phyloP scores from a whole-genome alignment of 2,113 vertebrate species.

The Sinosuthora webbiana region DNA sequence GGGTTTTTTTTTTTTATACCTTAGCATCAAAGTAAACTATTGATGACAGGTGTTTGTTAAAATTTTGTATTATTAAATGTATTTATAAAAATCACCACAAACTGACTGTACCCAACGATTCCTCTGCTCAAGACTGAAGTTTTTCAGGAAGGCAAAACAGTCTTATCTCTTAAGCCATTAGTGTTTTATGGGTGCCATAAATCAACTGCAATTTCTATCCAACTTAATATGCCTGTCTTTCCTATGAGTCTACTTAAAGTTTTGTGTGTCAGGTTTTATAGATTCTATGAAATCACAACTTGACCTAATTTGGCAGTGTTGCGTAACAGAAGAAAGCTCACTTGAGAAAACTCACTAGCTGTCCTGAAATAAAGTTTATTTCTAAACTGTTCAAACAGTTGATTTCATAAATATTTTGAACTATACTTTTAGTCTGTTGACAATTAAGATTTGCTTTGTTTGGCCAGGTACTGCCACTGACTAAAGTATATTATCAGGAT shows the following conservation, averaged over 20 bases:
- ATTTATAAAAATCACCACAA: neutral
- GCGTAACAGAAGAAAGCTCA: neutral
- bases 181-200: neutral
- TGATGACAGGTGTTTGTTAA: neutral
- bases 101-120: neutral
- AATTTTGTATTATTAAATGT: neutral
- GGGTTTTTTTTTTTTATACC: neutral
- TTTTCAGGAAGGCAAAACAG: neutral
- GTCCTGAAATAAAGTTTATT: neutral
- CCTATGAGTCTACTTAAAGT: neutral
- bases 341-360: neutral
- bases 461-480: neutral
- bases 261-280: neutral
- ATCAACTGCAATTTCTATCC: neutral
- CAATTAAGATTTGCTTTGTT: neutral
- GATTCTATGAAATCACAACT: neutral
- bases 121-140: neutral
- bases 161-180: neutral
- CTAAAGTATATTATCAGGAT: neutral
- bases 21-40: neutral
- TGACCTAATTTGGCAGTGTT: neutral
- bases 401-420: neutral
- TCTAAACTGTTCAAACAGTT: neutral
- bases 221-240: neutral
- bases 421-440: neutral